phyloP scores from a whole-genome alignment of 2,888 invertebrate species.

The Drosophila picticornis region DNA sequence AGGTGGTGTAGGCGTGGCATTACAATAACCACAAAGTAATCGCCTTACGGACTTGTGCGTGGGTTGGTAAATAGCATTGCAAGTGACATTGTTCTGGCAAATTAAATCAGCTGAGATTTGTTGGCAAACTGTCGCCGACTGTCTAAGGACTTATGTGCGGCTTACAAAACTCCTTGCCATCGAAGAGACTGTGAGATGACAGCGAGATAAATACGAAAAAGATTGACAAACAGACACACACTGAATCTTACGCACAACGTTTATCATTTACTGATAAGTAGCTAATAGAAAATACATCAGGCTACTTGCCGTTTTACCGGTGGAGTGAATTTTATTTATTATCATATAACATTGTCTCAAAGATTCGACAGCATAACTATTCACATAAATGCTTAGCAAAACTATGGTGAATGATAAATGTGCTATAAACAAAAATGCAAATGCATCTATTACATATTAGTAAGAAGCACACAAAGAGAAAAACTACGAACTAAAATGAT shows the following conservation, averaged over 20 bases:
- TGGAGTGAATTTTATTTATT: constrained; percentile 31
- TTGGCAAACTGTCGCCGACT: constrained; percentile 54
- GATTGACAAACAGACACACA: not conserved
- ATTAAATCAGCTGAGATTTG: constrained; percentile 71
- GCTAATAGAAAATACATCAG: constrained; percentile 1
- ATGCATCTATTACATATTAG: not conserved
- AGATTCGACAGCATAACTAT: constrained; percentile 1
- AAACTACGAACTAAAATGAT: not conserved
- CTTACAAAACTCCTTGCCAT: constrained; percentile 20
- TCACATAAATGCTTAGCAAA: constrained; percentile 4
- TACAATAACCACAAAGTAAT: constrained; percentile 50
- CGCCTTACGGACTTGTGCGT: constrained; percentile 60
- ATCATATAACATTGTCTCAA: not conserved
- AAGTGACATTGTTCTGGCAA: constrained; percentile 66
- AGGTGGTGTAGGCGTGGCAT: constrained; percentile 26
- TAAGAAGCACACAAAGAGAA: not conserved
- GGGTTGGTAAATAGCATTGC: constrained; percentile 42
- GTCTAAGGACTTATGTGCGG: constrained; percentile 26
- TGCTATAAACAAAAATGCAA: not conserved
- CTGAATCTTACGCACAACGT: not conserved
- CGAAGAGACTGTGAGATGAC: not conserved
- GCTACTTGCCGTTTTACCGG: constrained; percentile 4
- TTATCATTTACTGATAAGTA: constrained; percentile 9
- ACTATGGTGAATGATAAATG: constrained; percentile 5
- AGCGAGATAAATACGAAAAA: not conserved